Conservation (phyloP, 2,113 vertebrate species). For the Zosterops borbonicus region DNA sequence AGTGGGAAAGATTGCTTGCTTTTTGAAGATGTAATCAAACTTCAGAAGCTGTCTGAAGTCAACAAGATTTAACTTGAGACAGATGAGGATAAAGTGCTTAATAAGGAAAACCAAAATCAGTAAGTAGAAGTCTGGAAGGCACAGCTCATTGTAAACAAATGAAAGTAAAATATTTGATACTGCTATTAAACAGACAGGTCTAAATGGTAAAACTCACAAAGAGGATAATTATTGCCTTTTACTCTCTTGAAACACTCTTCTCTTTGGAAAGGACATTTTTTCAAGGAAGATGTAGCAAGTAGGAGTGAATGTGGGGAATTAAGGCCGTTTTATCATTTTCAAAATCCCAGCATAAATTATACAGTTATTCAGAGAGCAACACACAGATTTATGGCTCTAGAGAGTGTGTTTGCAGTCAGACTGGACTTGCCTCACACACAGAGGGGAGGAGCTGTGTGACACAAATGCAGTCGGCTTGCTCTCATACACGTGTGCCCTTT, state of each 20-base stretch:
- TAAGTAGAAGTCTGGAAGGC: background rate
- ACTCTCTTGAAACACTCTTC: background rate
- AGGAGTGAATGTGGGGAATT: background rate
- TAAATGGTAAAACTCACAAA: background rate
- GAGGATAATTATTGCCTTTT: background rate
- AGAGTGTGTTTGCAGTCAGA: background rate
- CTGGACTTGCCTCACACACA: background rate
- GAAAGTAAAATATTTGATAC: background rate
- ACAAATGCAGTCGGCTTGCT: fast-evolving
- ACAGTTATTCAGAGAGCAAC: background rate
- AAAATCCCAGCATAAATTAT: background rate
- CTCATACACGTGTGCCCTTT: fast-evolving
- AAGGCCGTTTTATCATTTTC: background rate
- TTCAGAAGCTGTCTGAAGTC: background rate
- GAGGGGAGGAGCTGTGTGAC: background rate
- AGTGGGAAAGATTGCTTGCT: background rate
- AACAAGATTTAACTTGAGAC: background rate
- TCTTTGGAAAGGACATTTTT: background rate
- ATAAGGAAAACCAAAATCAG: background rate
- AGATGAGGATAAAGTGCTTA: background rate
- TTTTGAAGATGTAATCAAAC: background rate
- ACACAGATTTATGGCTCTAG: background rate
- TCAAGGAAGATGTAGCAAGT: background rate
- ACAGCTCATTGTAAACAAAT: background rate
- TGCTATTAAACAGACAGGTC: background rate